Percentiles rank a stretch among this genome's conserved stretches.
phyloP scores from a whole-genome alignment of 2,888 invertebrate genomes.

The Drosophila neotestacea region DNA sequence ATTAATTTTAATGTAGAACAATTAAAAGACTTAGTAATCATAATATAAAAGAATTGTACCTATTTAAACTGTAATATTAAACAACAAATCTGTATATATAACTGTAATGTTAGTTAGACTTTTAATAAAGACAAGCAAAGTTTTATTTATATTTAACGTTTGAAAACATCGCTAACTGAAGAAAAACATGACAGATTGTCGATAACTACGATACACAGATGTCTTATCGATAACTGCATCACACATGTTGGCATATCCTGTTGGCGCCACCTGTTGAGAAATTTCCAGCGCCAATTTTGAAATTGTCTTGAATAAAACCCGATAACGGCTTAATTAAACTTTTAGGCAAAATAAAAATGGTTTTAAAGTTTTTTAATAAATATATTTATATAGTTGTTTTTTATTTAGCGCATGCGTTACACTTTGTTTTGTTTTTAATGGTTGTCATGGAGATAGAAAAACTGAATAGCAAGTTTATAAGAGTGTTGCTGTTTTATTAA shows the following conservation, averaged over 20 bases:
- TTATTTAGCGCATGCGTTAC: constrained; percentile 1
- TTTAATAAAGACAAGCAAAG: too few species aligned
- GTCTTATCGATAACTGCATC: background rate
- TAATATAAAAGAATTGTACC: background rate
- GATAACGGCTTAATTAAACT: background rate
- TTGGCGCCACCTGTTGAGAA: constrained; percentile 35
- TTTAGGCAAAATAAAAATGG: background rate
- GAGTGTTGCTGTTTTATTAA: background rate
- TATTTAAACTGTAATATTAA: background rate
- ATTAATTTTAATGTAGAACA: background rate
- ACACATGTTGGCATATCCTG: background rate
- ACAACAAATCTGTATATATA: background rate
- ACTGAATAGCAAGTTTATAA: constrained; percentile 1
- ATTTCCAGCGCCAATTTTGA: background rate
- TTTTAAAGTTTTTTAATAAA: background rate
- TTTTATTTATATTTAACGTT: constrained; percentile 18
- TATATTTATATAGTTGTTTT: background rate
- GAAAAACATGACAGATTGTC: background rate
- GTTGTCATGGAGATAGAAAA: constrained; percentile 41
- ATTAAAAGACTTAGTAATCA: background rate
- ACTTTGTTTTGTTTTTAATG: background rate
- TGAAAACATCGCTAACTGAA: background rate
- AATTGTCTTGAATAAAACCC: background rate
- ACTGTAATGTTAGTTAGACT: too few species aligned
- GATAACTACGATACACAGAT: background rate